phyloP scores from a whole-genome alignment of 2,113 vertebrate genomes.

The Myodes glareolus region DNA sequence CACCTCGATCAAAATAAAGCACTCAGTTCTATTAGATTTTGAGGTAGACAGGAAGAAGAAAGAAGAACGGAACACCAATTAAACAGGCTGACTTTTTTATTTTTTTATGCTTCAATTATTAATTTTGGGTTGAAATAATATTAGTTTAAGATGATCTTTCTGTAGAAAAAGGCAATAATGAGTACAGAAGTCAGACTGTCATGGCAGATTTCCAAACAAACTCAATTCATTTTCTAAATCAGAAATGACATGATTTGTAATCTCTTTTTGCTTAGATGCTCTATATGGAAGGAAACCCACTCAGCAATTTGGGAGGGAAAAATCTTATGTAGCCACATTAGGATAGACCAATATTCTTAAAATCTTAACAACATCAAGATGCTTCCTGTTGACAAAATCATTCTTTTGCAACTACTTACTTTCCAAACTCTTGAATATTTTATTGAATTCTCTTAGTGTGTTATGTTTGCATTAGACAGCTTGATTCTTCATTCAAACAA shows the following conservation, averaged over 20 bases:
- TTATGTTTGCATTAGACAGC: background rate
- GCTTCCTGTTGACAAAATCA: slow-evolving; percentile 43
- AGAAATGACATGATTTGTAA: slow-evolving; percentile 55
- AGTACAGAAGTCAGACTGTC: slow-evolving; percentile 58
- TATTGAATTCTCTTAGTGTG: background rate
- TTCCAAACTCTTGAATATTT: slow-evolving; percentile 54
- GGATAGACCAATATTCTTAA: slow-evolving; percentile 35
- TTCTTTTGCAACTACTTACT: slow-evolving; percentile 32
- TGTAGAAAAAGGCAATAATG: slow-evolving; percentile 2
- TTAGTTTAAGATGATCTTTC: background rate
- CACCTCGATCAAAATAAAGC: slow-evolving; percentile 45
- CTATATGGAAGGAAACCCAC: slow-evolving; percentile 35
- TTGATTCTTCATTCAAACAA: background rate
- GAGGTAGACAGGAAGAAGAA: background rate
- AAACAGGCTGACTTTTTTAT: background rate
- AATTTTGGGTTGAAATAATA: slow-evolving; percentile 49
- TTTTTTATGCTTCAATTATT: slow-evolving; percentile 59
- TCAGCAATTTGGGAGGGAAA: slow-evolving; percentile 32
- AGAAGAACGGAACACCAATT: background rate
- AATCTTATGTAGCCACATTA: slow-evolving; percentile 40
- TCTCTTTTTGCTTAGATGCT: slow-evolving; percentile 18
- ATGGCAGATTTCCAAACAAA: slow-evolving; percentile 54
- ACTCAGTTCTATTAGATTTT: background rate
- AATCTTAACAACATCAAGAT: slow-evolving; percentile 51
- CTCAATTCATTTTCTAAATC: slow-evolving; percentile 77